A percentile compares a stretch with the other conserved stretches of the same genome.
Conservation (phyloP, 2,888 invertebrate genomes). For the Tridacna crocea region DNA sequence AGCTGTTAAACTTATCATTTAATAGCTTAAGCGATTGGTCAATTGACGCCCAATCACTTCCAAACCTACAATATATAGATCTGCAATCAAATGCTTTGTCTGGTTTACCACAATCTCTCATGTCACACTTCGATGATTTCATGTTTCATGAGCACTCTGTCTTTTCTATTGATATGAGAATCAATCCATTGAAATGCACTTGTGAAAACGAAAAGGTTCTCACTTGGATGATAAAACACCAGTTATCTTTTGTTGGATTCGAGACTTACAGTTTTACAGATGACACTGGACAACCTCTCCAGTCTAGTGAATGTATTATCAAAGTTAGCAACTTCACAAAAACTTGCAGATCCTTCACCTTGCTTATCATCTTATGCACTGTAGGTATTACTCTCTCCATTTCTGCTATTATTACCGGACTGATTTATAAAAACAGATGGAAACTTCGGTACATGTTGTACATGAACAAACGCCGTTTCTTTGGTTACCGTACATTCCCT, state of each 20-base stretch:
- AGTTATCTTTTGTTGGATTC: background rate
- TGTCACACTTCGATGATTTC: slow-evolving; percentile 2
- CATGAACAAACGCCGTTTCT: slow-evolving; percentile 39
- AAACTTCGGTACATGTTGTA: slow-evolving; percentile 53
- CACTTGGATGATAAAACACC: background rate
- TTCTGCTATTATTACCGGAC: slow-evolving; percentile 30
- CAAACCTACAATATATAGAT: slow-evolving; percentile 30
- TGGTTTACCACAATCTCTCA: slow-evolving; percentile 3
- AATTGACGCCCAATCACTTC: slow-evolving; percentile 1
- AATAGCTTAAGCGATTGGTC: slow-evolving; percentile 29
- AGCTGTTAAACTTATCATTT: slow-evolving; percentile 29
- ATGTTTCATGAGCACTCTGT: too few species aligned
- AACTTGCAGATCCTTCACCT: slow-evolving; percentile 21
- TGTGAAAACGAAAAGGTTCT: slow-evolving; percentile 11
- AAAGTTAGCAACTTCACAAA: background rate
- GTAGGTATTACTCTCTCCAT: slow-evolving; percentile 32
- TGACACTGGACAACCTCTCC: background rate
- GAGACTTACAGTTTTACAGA: slow-evolving; percentile 3
- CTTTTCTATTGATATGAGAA: background rate
- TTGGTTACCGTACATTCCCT: slow-evolving; percentile 11
- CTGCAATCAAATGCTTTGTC: slow-evolving; percentile 33
- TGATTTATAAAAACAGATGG: slow-evolving; percentile 55
- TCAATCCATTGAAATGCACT: background rate
- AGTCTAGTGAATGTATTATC: background rate
- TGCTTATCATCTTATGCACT: slow-evolving; percentile 19